These are phyloP conservation scores for Xiphophorus maculatus DNA, from an alignment of 2,113 vertebrate species.

Conservation along the genomic window DNA sequence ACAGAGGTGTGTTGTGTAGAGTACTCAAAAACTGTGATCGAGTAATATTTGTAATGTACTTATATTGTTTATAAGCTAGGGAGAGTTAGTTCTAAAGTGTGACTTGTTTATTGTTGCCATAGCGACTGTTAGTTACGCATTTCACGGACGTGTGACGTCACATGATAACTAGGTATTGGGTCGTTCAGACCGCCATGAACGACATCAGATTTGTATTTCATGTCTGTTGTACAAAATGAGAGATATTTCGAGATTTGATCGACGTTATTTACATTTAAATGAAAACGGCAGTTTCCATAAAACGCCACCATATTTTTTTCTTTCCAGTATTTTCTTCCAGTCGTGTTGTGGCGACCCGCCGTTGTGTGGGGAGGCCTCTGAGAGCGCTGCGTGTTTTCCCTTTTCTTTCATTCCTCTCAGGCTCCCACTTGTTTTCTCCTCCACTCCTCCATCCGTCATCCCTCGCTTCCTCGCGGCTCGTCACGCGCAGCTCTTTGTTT, in stretches of 20 bases:
- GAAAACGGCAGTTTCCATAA: background rate
- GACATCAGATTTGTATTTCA: too few relatives aligned
- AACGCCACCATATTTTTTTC: background rate
- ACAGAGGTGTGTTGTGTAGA: too few relatives aligned
- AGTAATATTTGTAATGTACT: too few relatives aligned
- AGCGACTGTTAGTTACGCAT: too few relatives aligned
- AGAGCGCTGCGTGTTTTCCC: background rate
- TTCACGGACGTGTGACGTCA: too few relatives aligned
- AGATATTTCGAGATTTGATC: background rate
- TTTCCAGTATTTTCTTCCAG: background rate
- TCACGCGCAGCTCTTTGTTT: constrained; percentile 58
- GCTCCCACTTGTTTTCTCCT: constrained; percentile 48
- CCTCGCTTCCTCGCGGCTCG: constrained; percentile 46
- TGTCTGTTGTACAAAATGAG: too few relatives aligned
- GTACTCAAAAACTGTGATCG: too few relatives aligned
- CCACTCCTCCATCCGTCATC: constrained; percentile 41
- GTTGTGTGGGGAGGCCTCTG: background rate
- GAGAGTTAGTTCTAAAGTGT: too few relatives aligned
- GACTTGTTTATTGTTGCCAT: too few relatives aligned
- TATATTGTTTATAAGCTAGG: too few relatives aligned
- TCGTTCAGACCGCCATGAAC: too few relatives aligned
- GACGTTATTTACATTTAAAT: background rate
- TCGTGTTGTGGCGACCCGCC: background rate
- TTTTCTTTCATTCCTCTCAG: constrained; percentile 38
- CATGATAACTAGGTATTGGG: too few relatives aligned